Evolutionary conservation across 1,140 invertebrate species (phyloP), one percentile per base, ranked within the genome.

Genomic region (Periplaneta americana): DNA sequence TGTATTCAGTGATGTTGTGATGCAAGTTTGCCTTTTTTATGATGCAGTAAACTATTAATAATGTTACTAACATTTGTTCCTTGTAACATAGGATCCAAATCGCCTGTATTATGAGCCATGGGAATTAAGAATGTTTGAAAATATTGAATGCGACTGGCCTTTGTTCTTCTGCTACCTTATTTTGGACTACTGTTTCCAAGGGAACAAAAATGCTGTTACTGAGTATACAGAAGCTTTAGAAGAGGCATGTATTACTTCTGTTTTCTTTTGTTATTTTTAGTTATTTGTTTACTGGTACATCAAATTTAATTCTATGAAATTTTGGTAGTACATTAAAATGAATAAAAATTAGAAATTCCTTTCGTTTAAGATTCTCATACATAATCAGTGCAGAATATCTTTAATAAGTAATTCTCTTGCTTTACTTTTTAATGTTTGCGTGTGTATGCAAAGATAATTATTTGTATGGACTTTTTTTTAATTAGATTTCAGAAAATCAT

Each of bases 61-160:
- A n/a, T n/a, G n/a, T n/a, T n/a, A n/a, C n/a, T n/a, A n/a, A n/a
- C n/a, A n/a, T n/a, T n/a, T n/a, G n/a, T n/a, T n/a, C n/a, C n/a
- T n/a, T n/a, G n/a, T n/a, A 80, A 22, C 36, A 22, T 85, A 95
- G 92, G 97, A 99, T 89, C 93, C 93, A 1, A 94, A 92, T 82
- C 92, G 98, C 83, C 91, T 99, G 5, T 98, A 99, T 88, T 99
- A 99, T 90, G 98, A 99, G 87, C 98, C 98, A 33, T 98, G 96
- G 94, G 99, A 99, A 87, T 89, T 99, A 66, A 93, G 97, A 88
- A 96, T 98, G 92, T 99, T 99, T 92, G 98, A 99, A 89, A 97
- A 98, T 84, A 99, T 99, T 85, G 99, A 99, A 90, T 99, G 98
- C 89, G 98, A 99, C 91, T 99, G 99, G 98, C 99, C 99, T 9